A percentile compares a stretch with the other conserved stretches of the same genome.
Conservation (phyloP, 2,113 vertebrate genomes). For the Pandion haliaetus region DNA sequence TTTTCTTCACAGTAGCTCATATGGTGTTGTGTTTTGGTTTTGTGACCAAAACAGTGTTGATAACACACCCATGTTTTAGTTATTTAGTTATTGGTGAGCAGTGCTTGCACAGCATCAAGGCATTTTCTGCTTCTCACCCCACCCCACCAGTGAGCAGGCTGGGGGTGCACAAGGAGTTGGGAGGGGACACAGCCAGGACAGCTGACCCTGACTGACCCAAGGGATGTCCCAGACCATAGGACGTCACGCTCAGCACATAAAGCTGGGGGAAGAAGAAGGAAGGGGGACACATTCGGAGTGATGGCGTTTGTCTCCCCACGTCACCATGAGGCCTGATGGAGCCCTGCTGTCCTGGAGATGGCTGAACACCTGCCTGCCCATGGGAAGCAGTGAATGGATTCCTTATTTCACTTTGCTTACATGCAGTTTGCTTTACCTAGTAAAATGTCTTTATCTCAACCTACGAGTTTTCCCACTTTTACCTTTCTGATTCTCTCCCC, state of each 20-base stretch:
- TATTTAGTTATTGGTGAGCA: not conserved
- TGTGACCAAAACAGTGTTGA: not conserved
- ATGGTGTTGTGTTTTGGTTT: not conserved
- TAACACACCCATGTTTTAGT: not conserved
- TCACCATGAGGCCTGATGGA: accelerated
- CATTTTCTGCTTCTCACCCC: not conserved
- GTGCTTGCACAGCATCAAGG: not conserved
- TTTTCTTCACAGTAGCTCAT: not conserved
- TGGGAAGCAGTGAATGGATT: not conserved
- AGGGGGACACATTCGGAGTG: not conserved
- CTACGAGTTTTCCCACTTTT: not conserved
- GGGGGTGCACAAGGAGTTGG: too few relatives aligned
- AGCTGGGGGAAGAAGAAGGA: not conserved
- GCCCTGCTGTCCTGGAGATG: not conserved
- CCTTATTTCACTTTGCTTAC: not conserved
- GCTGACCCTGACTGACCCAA: not conserved
- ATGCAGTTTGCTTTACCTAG: not conserved
- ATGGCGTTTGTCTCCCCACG: not conserved
- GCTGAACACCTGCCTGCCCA: not conserved
- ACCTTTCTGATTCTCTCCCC: not conserved
- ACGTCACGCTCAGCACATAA: not conserved
- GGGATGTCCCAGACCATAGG: not conserved
- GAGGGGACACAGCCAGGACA: not conserved
- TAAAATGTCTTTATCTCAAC: not conserved
- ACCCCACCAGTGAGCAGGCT: accelerated